Conservation (phyloP, 2,797 vertebrate species). For the Sciurus carolinensis region DNA sequence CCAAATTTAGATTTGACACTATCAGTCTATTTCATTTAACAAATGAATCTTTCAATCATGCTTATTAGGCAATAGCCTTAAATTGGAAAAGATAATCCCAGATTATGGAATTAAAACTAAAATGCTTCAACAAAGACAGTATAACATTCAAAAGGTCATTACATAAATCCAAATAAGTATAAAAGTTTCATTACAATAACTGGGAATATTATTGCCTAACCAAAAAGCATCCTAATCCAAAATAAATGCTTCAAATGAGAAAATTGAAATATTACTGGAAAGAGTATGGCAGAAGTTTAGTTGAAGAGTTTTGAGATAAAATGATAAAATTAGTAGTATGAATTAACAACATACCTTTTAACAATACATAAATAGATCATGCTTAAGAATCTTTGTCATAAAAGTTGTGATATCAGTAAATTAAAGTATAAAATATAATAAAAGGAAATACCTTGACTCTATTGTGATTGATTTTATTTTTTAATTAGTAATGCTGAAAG, state of each 20-base stretch:
- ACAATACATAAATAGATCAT: conserved; percentile 1
- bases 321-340: not conserved
- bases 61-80: conserved; percentile 85
- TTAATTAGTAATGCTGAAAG: not conserved
- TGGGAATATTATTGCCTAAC: not conserved
- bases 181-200: conserved; percentile 71
- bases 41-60: conserved; percentile 83
- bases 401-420: not conserved
- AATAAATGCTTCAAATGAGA: not conserved
- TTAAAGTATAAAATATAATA: not conserved
- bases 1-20: conserved; percentile 76
- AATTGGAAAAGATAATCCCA: conserved; percentile 85
- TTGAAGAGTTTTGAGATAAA: not conserved
- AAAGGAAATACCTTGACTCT: not conserved
- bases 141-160: conserved; percentile 85
- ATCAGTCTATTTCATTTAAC: conserved; percentile 82
- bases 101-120: conserved; percentile 86
- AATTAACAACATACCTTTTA: not conserved
- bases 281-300: not conserved
- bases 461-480: not conserved
- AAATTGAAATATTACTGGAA: not conserved
- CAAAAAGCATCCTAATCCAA: not conserved
- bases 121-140: conserved; percentile 83
- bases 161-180: conserved; percentile 62
- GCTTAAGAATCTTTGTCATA: not conserved